Conservation (phyloP, 2,888 invertebrate species). For the Drosophila dives region DNA sequence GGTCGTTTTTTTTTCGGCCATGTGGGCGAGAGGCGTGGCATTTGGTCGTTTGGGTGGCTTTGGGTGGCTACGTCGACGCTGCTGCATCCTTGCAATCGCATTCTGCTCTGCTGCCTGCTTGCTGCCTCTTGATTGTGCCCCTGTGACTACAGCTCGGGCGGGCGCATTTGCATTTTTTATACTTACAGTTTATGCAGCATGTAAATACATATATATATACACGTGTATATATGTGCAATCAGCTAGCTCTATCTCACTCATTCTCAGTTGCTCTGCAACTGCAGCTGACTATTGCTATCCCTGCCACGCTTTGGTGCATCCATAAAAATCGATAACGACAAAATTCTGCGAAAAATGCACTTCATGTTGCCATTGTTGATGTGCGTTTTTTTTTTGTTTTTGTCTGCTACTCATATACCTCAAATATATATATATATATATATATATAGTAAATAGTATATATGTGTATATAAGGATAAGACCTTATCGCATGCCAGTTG, state of each 20-base stretch:
- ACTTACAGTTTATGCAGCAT: constrained; percentile 56
- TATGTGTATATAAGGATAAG: constrained; percentile 36
- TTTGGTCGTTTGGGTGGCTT: constrained; percentile 1
- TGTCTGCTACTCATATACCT: constrained; percentile 15
- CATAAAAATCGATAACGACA: constrained; percentile 68
- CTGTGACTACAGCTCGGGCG: constrained; percentile 18
- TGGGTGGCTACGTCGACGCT: neutral
- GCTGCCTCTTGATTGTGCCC: constrained; percentile 36
- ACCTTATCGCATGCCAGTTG: constrained; percentile 40
- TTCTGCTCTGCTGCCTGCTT: constrained; percentile 9
- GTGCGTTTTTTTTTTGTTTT: constrained; percentile 23
- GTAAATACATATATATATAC: constrained; percentile 20
- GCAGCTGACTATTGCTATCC: constrained; percentile 26
- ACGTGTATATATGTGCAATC: neutral
- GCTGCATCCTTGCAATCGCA: constrained; percentile 52
- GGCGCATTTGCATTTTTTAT: constrained; percentile 76
- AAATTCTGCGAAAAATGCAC: constrained; percentile 64
- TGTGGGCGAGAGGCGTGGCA: constrained; percentile 13
- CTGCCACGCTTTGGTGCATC: constrained; percentile 16
- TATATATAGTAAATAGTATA: constrained; percentile 18
- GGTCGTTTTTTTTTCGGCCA: constrained; percentile 30
- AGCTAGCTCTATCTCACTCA: neutral
- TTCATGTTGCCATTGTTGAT: constrained; percentile 63
- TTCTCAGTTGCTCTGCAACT: constrained; percentile 9
- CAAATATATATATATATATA: constrained; percentile 15